phyloP scores from a whole-genome alignment of 2,797 vertebrate species.

The Spheniscus humboldti region DNA sequence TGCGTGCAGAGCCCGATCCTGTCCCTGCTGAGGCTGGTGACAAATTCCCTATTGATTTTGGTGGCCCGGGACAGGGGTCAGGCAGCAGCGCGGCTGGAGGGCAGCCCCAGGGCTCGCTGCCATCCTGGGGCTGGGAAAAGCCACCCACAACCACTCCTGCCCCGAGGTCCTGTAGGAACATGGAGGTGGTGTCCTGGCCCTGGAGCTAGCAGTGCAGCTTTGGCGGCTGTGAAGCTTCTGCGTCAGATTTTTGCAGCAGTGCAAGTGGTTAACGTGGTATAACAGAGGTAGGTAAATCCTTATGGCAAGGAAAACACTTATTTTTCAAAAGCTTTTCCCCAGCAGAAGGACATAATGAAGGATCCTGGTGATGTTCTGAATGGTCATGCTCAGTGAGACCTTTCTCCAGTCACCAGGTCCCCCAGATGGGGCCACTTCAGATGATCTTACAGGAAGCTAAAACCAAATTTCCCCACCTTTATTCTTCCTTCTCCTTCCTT shows the following conservation, averaged over 20 bases:
- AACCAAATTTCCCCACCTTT: background rate
- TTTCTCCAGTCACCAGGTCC: background rate
- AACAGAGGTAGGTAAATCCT: background rate
- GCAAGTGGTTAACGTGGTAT: rapidly evolving
- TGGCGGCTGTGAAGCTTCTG: background rate
- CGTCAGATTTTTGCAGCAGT: background rate
- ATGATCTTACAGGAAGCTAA: background rate
- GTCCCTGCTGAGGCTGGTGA: background rate
- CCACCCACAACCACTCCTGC: background rate
- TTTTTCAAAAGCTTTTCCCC: background rate
- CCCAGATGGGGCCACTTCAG: background rate
- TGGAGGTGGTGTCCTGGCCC: background rate
- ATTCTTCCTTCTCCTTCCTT: background rate
- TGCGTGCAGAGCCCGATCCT: background rate
- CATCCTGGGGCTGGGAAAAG: background rate
- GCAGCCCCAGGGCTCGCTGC: background rate
- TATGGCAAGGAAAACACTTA: background rate
- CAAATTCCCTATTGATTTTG: constrained; percentile 42
- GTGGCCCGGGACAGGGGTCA: background rate
- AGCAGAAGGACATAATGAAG: background rate
- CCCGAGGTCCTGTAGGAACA: background rate
- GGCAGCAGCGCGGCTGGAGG: background rate
- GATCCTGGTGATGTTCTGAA: background rate
- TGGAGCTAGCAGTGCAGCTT: background rate
- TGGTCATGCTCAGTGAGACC: background rate